A percentile compares a stretch with the other conserved stretches of the same genome.
Evolutionary conservation across 2,113 vertebrate species (phyloP).

Genomic region (Sardina pilchardus): DNA sequence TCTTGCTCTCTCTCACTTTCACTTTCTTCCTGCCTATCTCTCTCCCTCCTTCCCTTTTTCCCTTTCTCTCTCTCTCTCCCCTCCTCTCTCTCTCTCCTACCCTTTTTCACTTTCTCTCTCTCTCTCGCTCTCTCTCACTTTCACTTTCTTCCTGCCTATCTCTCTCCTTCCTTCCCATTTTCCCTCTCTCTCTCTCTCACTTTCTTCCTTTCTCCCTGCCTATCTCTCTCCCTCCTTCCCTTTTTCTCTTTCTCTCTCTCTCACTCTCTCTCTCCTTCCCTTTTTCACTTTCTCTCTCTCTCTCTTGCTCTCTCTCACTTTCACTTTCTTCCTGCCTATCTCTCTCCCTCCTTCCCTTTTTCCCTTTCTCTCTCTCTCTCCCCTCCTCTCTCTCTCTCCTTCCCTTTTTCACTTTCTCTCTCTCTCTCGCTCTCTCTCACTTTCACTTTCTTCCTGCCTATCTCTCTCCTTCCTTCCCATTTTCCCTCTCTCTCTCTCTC

Average conservation of each 20-base stretch:
- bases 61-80: not conserved
- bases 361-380: not conserved
- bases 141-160: not conserved
- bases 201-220: no score
- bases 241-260: not conserved
- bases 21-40: no score
- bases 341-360: not conserved
- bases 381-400: not conserved
- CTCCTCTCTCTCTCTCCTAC: not conserved
- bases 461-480: no score
- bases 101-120: no score
- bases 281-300: no score
- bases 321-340: no score
- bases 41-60: not conserved
- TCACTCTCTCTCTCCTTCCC: not conserved
- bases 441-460: no score
- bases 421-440: not conserved
- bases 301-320: not conserved
- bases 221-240: not conserved
- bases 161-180: not conserved
- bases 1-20: no score
- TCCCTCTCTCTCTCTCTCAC: not conserved
- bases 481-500: not conserved
- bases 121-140: not conserved
- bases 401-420: not conserved